Evolutionary conservation across 2,113 vertebrate genomes (phyloP).

Genomic region (Pleuronectes platessa): DNA sequence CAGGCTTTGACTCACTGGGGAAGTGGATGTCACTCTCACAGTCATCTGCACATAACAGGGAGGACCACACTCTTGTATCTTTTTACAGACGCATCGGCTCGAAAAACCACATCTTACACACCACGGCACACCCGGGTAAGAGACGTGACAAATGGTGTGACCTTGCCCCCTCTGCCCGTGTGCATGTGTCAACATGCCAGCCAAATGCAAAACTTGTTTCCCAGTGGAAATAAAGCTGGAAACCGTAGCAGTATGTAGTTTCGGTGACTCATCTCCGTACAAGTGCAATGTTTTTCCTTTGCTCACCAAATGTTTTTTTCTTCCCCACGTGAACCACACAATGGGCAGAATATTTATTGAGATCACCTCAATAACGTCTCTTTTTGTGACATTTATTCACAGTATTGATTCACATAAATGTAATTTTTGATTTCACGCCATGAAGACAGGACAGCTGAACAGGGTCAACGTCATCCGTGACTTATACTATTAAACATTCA

Average conservation of each 20-base stretch:
- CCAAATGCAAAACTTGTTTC: constrained; percentile 16
- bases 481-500: constrained; percentile 66
- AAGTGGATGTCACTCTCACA: constrained; percentile 70
- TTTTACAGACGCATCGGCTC: background rate
- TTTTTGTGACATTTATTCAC: constrained; percentile 25
- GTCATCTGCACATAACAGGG: constrained; percentile 54
- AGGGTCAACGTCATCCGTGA: constrained; percentile 41
- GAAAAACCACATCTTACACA: constrained; percentile 22
- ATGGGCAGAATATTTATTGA: constrained; percentile 3
- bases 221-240: background rate
- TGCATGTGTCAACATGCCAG: background rate
- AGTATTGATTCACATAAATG: constrained; percentile 58
- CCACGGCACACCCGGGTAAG: background rate
- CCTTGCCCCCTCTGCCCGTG: background rate
- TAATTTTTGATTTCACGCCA: constrained; percentile 18
- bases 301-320: background rate
- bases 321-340: constrained; percentile 10
- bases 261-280: constrained; percentile 5
- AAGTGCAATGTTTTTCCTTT: background rate
- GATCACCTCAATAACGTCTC: constrained; percentile 32
- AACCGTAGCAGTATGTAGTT: background rate
- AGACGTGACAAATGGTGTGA: constrained; percentile 12
- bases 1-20: constrained; percentile 63
- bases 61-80: constrained; percentile 14
- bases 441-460: background rate